Evolutionary conservation across 35 echinoderm and acorn worm genomes (phyloP), one percentile per base, ranked within the genome.

Genomic region (Eucidaris tribuloides): DNA sequence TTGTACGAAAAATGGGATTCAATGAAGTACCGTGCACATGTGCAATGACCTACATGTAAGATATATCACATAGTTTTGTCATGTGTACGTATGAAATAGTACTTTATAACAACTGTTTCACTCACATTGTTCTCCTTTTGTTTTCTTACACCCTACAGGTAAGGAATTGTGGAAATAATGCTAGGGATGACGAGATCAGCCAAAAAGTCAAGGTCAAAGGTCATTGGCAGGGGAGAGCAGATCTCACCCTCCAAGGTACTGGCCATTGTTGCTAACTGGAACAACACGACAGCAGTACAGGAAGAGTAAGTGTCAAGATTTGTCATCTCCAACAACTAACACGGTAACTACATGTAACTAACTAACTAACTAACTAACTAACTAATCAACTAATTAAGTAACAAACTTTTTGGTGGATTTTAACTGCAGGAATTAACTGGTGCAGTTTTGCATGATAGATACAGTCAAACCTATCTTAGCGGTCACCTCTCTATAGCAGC

Each of bases 261-360:
- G 36, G 68, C 68, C 14, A 74, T 74, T 74, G 68, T 74, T 74
- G 68, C 68, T 24, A 74, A 74, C 18, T 74, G 68, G 68, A 74
- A 74, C 37, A 74, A 74, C 13, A 64, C 60, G 9, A 30, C 61
- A 64, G 61, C 30, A 64, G 38, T 40, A 25, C 68, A 33, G 7
- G 66, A 11, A 40, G 48, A 52, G 48, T 11, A 9, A 52, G 9
- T 52, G 48, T 52, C 9, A 52, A 11, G n/a, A 9, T 11, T 52
- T 52, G 48, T 52, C n/a, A 52, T n/a, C n/a, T 9, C 9, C 48
- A n/a, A 11, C 9, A n/a, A n/a, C n/a, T n/a, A n/a, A n/a, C n/a
- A n/a, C n/a, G n/a, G n/a, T n/a, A n/a, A n/a, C n/a, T n/a, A n/a
- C n/a, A n/a, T n/a, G n/a, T n/a, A n/a, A n/a, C n/a, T n/a, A n/a